Evolutionary conservation across 2,797 vertebrate genomes (phyloP).

Genomic region (Enteromius anoplus): DNA sequence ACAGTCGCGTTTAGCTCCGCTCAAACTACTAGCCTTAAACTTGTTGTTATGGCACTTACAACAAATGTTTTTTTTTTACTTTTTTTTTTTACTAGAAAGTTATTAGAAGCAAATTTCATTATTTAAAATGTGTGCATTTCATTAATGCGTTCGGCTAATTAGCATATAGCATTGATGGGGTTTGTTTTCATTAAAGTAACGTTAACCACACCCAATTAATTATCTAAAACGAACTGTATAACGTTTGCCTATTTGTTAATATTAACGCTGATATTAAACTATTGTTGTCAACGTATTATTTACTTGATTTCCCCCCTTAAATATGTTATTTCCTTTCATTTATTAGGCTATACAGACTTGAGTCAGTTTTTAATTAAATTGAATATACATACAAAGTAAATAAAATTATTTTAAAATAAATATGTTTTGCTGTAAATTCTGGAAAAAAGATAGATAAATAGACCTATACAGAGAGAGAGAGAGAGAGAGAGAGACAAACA

Average conservation of each 20-base stretch:
- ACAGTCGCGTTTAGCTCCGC: not conserved
- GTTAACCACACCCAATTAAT: slow-evolving; percentile 19
- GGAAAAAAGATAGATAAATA: not conserved
- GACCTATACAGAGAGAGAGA: no score
- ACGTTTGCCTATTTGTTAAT: no score
- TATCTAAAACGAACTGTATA: not conserved
- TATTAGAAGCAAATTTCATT: not conserved
- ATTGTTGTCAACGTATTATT: not conserved
- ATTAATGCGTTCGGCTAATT: not conserved
- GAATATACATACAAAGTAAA: not conserved
- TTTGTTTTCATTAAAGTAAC: not conserved
- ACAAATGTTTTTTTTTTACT: not conserved
- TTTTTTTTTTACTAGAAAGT: not conserved
- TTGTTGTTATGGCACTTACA: not conserved
- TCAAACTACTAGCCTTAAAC: not conserved
- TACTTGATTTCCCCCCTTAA: not conserved
- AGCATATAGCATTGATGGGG: not conserved
- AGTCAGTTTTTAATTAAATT: not conserved
- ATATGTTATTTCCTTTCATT: not conserved
- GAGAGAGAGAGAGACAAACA: not conserved
- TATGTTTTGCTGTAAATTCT: not conserved
- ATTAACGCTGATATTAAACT: not conserved
- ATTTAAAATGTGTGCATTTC: not conserved
- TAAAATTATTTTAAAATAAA: not conserved
- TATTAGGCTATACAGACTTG: not conserved